These are phyloP conservation scores for Pipra filicauda DNA, from an alignment of 2,113 vertebrate genomes.

Conservation along the genomic window DNA sequence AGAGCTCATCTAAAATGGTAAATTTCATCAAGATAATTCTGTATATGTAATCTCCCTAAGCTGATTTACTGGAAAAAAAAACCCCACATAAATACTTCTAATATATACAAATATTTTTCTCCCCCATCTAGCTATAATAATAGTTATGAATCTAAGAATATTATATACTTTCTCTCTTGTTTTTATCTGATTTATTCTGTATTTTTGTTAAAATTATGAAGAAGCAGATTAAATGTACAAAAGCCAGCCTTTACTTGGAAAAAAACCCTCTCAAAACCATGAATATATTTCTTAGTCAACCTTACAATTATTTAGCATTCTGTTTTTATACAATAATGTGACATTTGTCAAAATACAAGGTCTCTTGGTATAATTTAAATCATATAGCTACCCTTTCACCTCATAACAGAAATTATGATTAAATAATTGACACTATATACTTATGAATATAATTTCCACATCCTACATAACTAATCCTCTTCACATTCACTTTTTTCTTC, in stretches of 20 bases:
- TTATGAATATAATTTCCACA: neutral
- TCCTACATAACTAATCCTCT: neutral
- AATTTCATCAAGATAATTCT: slow-evolving; percentile 9
- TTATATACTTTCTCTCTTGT: neutral
- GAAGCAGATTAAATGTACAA: neutral
- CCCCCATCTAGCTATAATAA: neutral
- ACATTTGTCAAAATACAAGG: slow-evolving; percentile 6
- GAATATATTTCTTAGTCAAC: neutral
- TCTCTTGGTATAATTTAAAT: neutral
- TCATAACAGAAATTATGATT: neutral
- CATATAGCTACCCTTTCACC: neutral
- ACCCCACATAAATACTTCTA: neutral
- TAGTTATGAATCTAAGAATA: neutral
- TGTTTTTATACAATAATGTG: neutral
- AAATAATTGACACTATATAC: neutral
- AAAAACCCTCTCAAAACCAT: neutral
- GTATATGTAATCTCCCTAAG: neutral
- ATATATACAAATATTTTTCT: neutral
- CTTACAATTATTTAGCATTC: neutral
- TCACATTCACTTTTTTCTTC: neutral
- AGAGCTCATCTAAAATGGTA: slow-evolving; percentile 24
- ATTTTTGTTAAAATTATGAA: neutral
- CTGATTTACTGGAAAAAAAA: neutral
- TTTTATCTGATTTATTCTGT: neutral
- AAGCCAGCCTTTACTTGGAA: neutral